A percentile compares a stretch with the other conserved stretches of the same genome.
Evolutionary conservation across 2,888 invertebrate genomes (phyloP).

Genomic region (Parelbella ahira): DNA sequence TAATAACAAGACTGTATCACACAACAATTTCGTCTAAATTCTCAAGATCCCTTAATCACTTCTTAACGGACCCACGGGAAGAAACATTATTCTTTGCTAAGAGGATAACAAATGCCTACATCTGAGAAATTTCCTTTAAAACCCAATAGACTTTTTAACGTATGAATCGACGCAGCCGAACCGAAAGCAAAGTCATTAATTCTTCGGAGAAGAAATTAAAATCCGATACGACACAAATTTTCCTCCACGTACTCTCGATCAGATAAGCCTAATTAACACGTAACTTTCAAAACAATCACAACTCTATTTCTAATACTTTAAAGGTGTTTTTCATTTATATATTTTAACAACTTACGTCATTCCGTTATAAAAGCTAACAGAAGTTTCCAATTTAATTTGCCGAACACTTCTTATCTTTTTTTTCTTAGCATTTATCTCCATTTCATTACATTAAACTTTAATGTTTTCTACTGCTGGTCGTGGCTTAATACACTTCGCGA

Average conservation of each 20-base stretch:
- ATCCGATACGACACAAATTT: slow-evolving; percentile 78
- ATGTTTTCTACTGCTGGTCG: slow-evolving; percentile 39
- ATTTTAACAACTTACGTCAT: slow-evolving; percentile 30
- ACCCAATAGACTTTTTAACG: slow-evolving; percentile 53
- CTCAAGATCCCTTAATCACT: too few relatives aligned
- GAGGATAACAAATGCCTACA: too few relatives aligned
- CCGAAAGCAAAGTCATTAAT: slow-evolving; percentile 72
- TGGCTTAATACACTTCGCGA: slow-evolving; percentile 11
- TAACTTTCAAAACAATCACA: slow-evolving; percentile 26
- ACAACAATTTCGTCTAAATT: too few relatives aligned
- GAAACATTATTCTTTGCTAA: too few relatives aligned
- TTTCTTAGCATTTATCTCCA: slow-evolving; percentile 68
- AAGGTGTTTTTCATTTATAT: slow-evolving; percentile 29
- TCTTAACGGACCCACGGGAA: too few relatives aligned
- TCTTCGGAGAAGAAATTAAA: slow-evolving; percentile 73
- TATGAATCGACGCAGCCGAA: slow-evolving; percentile 54
- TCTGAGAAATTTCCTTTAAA: slow-evolving; percentile 43
- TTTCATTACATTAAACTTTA: slow-evolving; percentile 69
- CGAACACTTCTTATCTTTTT: slow-evolving; percentile 67
- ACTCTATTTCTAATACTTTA: slow-evolving; percentile 17
- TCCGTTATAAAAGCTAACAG: slow-evolving; percentile 36
- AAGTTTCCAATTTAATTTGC: slow-evolving; percentile 76
- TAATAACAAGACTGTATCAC: too few relatives aligned
- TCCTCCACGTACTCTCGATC: slow-evolving; percentile 38
- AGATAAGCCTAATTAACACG: slow-evolving; percentile 34